phyloP scores from a whole-genome alignment of 1,140 invertebrate species.

The Ephestia elutella region DNA sequence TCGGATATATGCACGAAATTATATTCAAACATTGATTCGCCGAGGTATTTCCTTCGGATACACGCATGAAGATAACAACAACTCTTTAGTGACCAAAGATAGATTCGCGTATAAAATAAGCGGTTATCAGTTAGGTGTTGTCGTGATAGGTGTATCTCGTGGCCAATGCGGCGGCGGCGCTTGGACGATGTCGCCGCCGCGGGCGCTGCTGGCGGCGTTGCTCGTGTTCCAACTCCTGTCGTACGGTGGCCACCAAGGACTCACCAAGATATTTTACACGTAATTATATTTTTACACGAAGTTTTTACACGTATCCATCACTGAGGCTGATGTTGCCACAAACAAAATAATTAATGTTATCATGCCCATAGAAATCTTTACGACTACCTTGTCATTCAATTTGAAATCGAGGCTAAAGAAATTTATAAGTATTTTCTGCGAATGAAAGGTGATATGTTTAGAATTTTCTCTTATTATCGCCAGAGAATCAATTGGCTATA shows the following conservation, averaged over 20 bases:
- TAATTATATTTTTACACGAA: constrained; percentile 33
- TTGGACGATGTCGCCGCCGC: constrained; percentile 65
- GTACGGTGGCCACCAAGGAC: constrained; percentile 68
- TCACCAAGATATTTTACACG: constrained; percentile 72
- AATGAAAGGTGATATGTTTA: not conserved
- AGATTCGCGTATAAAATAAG: not conserved
- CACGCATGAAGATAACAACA: not conserved
- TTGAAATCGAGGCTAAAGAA: no score
- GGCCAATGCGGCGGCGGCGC: constrained; percentile 67
- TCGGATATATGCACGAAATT: no score
- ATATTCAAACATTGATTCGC: no score
- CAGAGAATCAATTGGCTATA: not conserved
- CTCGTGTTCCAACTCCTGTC: constrained; percentile 66
- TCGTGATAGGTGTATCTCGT: constrained; percentile 48
- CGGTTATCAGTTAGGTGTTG: constrained; percentile 5
- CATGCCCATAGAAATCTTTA: no score
- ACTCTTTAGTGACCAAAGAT: not conserved
- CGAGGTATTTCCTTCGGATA: not conserved
- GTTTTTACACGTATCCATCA: not conserved
- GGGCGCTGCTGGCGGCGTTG: constrained; percentile 65
- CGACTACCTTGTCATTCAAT: no score
- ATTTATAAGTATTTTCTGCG: not conserved
- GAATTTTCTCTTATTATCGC: not conserved
- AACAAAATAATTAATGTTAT: no score
- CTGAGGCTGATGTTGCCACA: no score